Conservation (phyloP, 2,797 vertebrate species). For the Argya squamiceps region DNA sequence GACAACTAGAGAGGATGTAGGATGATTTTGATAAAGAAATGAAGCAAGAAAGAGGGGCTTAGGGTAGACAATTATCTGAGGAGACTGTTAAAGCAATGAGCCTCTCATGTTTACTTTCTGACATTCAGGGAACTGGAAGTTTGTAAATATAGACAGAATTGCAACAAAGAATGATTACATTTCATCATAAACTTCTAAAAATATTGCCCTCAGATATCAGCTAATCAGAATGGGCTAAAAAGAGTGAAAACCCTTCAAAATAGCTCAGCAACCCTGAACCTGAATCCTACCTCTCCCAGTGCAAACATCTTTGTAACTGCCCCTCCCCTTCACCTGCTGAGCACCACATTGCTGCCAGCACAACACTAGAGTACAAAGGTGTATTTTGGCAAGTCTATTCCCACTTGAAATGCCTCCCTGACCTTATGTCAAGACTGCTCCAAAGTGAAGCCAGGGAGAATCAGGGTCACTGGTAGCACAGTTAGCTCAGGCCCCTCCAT, state of each 20-base stretch:
- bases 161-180: neutral
- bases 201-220: neutral
- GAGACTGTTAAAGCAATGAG: neutral
- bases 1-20: neutral
- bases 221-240: neutral
- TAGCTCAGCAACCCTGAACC: neutral
- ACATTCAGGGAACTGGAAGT: neutral
- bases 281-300: neutral
- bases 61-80: neutral
- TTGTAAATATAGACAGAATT: neutral
- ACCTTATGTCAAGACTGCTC: neutral
- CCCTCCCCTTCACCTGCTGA: neutral
- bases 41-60: neutral
- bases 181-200: neutral
- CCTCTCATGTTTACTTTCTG: neutral
- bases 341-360: neutral
- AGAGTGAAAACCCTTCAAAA: neutral
- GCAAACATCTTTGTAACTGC: neutral
- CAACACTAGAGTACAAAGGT: neutral
- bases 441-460: neutral
- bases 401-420: neutral
- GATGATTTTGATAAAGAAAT: neutral
- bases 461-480: fast-evolving
- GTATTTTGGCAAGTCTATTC: neutral
- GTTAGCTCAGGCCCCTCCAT: neutral